Base-by-base conservation (phyloP, 2,797 vertebrate genomes). In the Pseudochirops cupreus region DNA sequence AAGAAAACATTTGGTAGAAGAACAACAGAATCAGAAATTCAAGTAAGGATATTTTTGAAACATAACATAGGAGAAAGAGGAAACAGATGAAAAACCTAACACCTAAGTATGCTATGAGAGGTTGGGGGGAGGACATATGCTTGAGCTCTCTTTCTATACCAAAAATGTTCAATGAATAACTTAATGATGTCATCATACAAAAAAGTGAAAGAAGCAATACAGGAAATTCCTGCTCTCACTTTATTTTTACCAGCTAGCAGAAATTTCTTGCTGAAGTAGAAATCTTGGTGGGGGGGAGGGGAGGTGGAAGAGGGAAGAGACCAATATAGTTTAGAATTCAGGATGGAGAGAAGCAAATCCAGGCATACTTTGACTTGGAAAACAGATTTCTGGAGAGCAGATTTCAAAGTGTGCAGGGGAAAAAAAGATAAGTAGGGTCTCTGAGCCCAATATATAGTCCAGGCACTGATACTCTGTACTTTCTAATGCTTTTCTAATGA, bases 401-500 rank as follows among this genome's bases (percentile, higher is more conserved):
- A 82, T 82, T 82, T 82, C 39, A 82, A 74, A 74, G 21, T 82
- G 21, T 26, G 46, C 39, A 82, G 74, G 29, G 46, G 24, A 46
- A 24, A 39, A 74, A 74, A 74, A 74, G 31, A 33, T 39, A 74
- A 12, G 5, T 24, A 67, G n/a, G n/a, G 39, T 74, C 2, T 21
- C n/a, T 21, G n/a, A 74, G 5, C 18, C 67, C n/a, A 39, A 74
- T 39, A 39, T 74, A 74, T 39, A 24, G 18, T 82, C 18, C 5
- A 82, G 39, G n/a, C 18, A 82, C 21, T 24, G 74, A 82, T 82
- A 46, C 9, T 26, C 74, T 39, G 26, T 46, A 46, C 39, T 82
- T 82, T 82, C 74, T 82, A 10, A 82, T 39, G 14, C 16, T 46
- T 82, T 82, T 24, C 18, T 0, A 0, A 5, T 39, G 55, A 50